phyloP scores from a whole-genome alignment of 2,797 vertebrate genomes.

The Melanogrammus aeglefinus region DNA sequence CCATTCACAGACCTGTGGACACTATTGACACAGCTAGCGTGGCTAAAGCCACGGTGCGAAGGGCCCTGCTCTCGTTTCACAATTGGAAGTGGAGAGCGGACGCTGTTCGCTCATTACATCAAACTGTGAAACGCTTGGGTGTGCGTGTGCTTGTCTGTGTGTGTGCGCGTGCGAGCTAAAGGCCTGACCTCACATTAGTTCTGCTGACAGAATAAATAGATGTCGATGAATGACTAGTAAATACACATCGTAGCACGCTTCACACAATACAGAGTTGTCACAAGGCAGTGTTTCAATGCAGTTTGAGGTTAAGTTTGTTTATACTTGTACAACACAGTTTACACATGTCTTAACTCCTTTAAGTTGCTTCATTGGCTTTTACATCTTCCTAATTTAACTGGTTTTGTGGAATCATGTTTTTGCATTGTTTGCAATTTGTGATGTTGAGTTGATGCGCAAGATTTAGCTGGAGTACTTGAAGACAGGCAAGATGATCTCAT shows the following conservation, averaged over 20 bases:
- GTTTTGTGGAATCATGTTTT: neutral
- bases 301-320: neutral
- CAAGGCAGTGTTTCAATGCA: neutral
- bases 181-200: conserved; percentile 27
- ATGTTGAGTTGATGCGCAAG: neutral
- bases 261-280: neutral
- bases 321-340: neutral
- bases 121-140: conserved; percentile 35
- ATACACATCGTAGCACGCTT: conserved; percentile 4
- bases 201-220: conserved; percentile 30
- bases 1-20: conserved; percentile 60
- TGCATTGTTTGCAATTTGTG: neutral
- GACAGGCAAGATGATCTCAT: conserved; percentile 22
- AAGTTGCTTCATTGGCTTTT: neutral
- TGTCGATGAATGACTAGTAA: conserved; percentile 7
- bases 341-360: neutral
- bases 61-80: conserved; percentile 44
- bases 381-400: too few relatives aligned
- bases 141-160: neutral
- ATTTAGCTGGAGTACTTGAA: neutral
- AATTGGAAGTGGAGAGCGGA: conserved; percentile 39
- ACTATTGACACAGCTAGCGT: conserved; percentile 59
- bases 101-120: conserved; percentile 38
- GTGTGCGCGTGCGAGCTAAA: conserved; percentile 23
- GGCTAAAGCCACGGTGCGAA: conserved; percentile 52